Evolutionary conservation across 2,797 vertebrate species (phyloP), one percentile per base, ranked within the genome.

Genomic region (Scarus forsteni): DNA sequence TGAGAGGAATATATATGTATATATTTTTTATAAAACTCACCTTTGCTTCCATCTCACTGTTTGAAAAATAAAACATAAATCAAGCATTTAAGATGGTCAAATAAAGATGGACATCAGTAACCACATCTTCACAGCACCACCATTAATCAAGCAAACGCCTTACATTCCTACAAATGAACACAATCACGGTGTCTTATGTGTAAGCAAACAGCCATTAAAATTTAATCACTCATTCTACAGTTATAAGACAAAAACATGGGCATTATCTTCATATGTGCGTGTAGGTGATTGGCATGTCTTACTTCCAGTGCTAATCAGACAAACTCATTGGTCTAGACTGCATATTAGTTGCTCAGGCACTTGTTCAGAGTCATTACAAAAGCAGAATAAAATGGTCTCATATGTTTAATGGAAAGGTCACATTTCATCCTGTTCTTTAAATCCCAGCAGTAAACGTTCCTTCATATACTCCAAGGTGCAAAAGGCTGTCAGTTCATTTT

Each of bases 271-370:
- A 40, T 42, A 14, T 70, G 56, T 27, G 34, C 19, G 18, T 58
- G 35, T 67, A 39, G 60, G 55, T 45, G 50, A 71, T 35, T 55
- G 18, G 53, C 52, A 48, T 64, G 43, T 61, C 57, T 59, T 83
- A 70, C 66, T 84, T 89, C 68, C 78, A 74, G 83, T 79, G 79
- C 70, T 77, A 59, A 75, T 80, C 36, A 75, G 45, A 80, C 75
- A 75, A 82, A 77, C 48, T 78, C 66, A 84, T 80, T 73, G 75
- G 73, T 89, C 73, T 80, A 79, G 86, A 91, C 81, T 88, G 88
- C 87, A 91, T 92, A 89, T 80, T 66, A 8, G 64, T 87, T 91
- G 75, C 67, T 92, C 72, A 94, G 93, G 93, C 93, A 94, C 94
- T 94, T 94, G 54, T 75, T 84, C 84, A 60, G 72, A 75, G 53